Percentiles rank a stretch among this genome's conserved stretches.
Evolutionary conservation across 1,140 invertebrate genomes (phyloP).

Genomic region (Globodera ellingtonae): DNA sequence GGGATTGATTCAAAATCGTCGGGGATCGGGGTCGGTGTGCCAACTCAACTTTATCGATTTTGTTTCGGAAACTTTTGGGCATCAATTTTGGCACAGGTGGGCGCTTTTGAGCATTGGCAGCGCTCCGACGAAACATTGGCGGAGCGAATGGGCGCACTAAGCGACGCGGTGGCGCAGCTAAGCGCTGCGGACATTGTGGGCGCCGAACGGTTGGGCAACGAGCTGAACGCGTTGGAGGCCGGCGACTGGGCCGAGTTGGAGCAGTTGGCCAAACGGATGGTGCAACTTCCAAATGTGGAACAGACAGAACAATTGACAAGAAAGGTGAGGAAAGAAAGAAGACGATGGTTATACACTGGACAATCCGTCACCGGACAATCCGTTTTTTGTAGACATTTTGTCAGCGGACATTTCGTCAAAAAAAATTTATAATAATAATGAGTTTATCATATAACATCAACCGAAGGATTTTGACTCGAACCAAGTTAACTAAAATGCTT

Average conservation of each 20-base stretch:
- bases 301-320: background rate
- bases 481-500: no score
- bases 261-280: constrained; percentile 11
- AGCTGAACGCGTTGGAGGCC: constrained; percentile 13
- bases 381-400: no score
- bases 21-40: no score
- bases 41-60: no score
- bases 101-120: constrained; percentile 8
- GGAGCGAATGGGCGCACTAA: constrained; percentile 1
- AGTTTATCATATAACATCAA: no score
- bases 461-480: no score
- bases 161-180: constrained; percentile 7
- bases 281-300: constrained; percentile 13
- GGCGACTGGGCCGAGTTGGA: constrained; percentile 18
- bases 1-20: no score
- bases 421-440: no score
- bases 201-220: constrained; percentile 3
- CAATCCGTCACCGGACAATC: no score
- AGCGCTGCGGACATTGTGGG: constrained; percentile 1
- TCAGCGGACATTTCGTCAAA: no score
- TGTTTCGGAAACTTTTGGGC: no score
- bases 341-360: no score
- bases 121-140: background rate
- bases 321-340: background rate
- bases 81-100: background rate